Conservation (phyloP, 2,888 invertebrate genomes). For the Agrilus mali region DNA sequence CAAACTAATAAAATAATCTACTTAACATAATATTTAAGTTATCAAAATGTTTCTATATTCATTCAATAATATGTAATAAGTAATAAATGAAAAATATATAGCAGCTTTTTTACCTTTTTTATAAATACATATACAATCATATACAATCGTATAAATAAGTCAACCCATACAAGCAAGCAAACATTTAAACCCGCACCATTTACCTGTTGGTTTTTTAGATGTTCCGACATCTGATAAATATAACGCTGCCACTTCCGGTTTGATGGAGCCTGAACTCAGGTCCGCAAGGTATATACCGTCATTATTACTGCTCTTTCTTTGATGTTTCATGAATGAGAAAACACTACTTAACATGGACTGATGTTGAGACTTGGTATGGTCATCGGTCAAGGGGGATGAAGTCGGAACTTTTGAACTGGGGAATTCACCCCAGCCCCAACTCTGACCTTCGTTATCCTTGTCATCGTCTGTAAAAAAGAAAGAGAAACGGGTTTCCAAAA, state of each 20-base stretch:
- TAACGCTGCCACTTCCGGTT: conserved; percentile 82
- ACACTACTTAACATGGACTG: conserved; percentile 78
- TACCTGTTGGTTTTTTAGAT: conserved; percentile 22
- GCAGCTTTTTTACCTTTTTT: no score
- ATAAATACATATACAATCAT: not conserved
- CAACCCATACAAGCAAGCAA: not conserved
- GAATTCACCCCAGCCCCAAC: conserved; percentile 87
- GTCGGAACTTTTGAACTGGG: conserved; percentile 40
- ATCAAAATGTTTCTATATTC: no score
- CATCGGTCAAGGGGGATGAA: conserved; percentile 21
- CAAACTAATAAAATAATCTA: not conserved
- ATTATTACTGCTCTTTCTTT: conserved; percentile 38
- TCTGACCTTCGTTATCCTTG: conserved; percentile 38
- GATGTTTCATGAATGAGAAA: conserved; percentile 85
- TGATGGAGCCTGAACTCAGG: conserved; percentile 74
- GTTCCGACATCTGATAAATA: conserved; percentile 51
- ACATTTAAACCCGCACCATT: conserved; percentile 2
- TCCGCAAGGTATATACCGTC: conserved; percentile 90
- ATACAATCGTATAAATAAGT: not conserved
- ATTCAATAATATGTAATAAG: no score
- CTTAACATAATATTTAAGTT: no score
- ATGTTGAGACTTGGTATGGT: conserved; percentile 25
- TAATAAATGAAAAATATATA: no score
- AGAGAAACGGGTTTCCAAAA: no score
- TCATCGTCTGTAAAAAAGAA: conserved; percentile 17